These are phyloP conservation scores for Turdus rufiventris DNA, from an alignment of 2,113 vertebrate genomes.

Conservation along the genomic window DNA sequence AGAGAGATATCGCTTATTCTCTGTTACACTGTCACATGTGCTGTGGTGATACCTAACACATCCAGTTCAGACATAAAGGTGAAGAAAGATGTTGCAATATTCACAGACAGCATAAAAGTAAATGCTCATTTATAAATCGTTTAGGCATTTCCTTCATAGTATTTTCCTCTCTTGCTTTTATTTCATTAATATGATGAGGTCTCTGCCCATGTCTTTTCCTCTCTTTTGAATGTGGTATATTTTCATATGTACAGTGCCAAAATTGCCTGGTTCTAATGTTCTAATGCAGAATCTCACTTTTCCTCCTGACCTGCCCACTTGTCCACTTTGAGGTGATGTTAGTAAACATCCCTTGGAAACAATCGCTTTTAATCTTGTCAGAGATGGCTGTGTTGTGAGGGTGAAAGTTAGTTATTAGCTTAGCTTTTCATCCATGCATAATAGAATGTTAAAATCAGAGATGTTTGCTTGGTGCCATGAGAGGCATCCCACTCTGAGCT, in stretches of 20 bases:
- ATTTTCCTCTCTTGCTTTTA: background rate
- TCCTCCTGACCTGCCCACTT: background rate
- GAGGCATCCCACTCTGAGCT: background rate
- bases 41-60: background rate
- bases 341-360: slow-evolving; percentile 44
- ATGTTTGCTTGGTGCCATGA: slow-evolving; percentile 33
- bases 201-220: background rate
- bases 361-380: slow-evolving; percentile 39
- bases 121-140: background rate
- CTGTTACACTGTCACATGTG: background rate
- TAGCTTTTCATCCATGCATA: slow-evolving; percentile 57
- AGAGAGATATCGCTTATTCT: background rate
- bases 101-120: background rate
- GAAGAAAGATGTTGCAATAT: background rate
- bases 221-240: background rate
- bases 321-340: slow-evolving; percentile 34
- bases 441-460: slow-evolving; percentile 54
- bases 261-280: slow-evolving; percentile 19
- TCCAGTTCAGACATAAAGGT: background rate
- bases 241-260: background rate
- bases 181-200: background rate
- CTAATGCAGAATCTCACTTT: background rate
- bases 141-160: background rate
- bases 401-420: slow-evolving; percentile 64
- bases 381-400: slow-evolving; percentile 14